A percentile compares a stretch with the other conserved stretches of the same genome.
These are phyloP conservation scores for Setophaga kirtlandii DNA, from an alignment of 2,113 vertebrate genomes.

Conservation along the genomic window DNA sequence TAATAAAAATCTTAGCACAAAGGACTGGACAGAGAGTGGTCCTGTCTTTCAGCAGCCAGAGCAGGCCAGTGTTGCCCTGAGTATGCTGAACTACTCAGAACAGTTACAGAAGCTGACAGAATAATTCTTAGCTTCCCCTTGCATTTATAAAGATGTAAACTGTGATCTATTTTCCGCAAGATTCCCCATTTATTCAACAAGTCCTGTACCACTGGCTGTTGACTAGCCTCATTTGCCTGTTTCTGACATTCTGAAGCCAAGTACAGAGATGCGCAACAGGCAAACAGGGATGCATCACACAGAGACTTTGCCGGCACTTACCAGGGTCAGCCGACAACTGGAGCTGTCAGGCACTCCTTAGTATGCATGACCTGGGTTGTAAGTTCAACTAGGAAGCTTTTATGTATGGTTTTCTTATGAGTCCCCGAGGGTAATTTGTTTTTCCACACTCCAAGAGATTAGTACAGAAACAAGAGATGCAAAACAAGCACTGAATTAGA, in stretches of 20 bases:
- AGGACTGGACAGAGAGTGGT: background rate
- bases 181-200: background rate
- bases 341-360: background rate
- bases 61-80: background rate
- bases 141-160: background rate
- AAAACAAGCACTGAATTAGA: background rate
- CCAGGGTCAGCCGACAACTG: background rate
- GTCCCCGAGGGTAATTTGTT: background rate
- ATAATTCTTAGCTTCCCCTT: background rate
- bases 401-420: background rate
- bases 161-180: background rate
- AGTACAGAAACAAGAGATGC: background rate
- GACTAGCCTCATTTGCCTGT: background rate
- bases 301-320: background rate
- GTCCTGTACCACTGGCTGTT: background rate
- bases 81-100: background rate
- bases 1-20: background rate
- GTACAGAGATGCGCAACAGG: accelerated
- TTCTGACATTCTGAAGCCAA: background rate
- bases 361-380: background rate
- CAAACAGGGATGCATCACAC: background rate
- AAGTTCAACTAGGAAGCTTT: background rate
- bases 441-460: background rate
- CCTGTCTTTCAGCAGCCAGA: background rate
- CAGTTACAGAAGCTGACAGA: background rate